Conservation (phyloP, 2,888 invertebrate species). For the Callinectes sapidus region DNA sequence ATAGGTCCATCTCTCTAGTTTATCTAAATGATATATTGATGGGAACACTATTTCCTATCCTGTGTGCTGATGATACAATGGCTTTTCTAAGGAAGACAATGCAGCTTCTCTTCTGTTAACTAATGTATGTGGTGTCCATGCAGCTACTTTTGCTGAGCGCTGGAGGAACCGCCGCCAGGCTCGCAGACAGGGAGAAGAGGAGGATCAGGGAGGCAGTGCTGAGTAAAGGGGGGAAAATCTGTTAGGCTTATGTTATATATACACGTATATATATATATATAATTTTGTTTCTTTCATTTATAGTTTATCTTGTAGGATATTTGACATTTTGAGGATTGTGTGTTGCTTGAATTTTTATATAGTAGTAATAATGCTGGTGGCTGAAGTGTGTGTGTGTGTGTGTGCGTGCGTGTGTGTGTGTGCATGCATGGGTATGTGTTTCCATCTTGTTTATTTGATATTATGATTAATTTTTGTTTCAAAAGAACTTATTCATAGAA, state of each 20-base stretch:
- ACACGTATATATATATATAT: background rate
- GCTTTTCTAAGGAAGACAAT: background rate
- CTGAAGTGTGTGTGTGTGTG: conserved; percentile 1
- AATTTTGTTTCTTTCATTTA: conserved; percentile 38
- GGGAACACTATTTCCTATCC: too few species aligned
- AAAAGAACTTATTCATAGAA: background rate
- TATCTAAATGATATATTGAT: too few species aligned
- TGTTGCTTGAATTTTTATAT: conserved; percentile 19
- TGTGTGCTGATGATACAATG: too few species aligned
- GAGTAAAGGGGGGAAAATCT: conserved; percentile 13
- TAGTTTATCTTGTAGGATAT: background rate
- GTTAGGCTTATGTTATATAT: background rate
- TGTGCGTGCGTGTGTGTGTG: background rate
- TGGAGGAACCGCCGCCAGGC: conserved; percentile 56
- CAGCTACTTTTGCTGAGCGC: conserved; percentile 48
- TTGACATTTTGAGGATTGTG: background rate
- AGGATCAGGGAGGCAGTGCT: conserved; percentile 46
- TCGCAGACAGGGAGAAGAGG: conserved; percentile 49
- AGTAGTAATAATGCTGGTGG: background rate
- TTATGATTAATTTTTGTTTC: background rate
- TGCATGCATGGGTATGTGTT: background rate
- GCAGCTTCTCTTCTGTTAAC: background rate
- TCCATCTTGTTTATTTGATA: background rate
- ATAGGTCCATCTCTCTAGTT: too few species aligned
- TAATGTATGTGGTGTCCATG: background rate